Evolutionary conservation across 2,797 vertebrate species (phyloP).

Genomic region (Mormyrops boulengeri): DNA sequence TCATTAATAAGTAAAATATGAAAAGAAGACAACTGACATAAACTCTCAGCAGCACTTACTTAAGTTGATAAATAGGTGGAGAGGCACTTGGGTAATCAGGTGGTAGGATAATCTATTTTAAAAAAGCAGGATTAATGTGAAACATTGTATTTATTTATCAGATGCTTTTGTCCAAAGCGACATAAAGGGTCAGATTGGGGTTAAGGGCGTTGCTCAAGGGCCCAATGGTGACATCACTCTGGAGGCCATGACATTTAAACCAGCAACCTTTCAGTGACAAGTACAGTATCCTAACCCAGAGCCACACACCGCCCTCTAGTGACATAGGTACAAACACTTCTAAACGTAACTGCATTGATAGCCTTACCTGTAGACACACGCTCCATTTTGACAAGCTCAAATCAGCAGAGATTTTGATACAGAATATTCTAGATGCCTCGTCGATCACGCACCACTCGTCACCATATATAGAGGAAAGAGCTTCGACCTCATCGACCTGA

Average conservation of each 20-base stretch:
- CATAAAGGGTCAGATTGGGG: background rate
- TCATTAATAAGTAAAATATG: background rate
- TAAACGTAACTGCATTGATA: background rate
- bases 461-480: slow-evolving; percentile 88
- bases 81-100: slow-evolving; percentile 79
- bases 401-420: slow-evolving; percentile 77
- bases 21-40: background rate
- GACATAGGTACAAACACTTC: background rate
- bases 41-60: slow-evolving; percentile 65
- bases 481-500: slow-evolving; percentile 90
- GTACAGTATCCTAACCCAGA: background rate
- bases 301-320: background rate
- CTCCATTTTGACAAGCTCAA: slow-evolving; percentile 71
- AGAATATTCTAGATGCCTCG: slow-evolving; percentile 83
- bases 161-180: background rate
- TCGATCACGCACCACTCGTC: slow-evolving; percentile 94
- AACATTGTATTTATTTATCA: background rate
- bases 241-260: background rate
- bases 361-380: slow-evolving; percentile 79
- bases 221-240: background rate
- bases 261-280: background rate
- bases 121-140: background rate
- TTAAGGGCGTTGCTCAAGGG: background rate
- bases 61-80: slow-evolving; percentile 92
- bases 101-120: slow-evolving; percentile 76